These are phyloP conservation scores for Notechis scutatus DNA, from an alignment of 2,113 vertebrate species.

Conservation along the genomic window DNA sequence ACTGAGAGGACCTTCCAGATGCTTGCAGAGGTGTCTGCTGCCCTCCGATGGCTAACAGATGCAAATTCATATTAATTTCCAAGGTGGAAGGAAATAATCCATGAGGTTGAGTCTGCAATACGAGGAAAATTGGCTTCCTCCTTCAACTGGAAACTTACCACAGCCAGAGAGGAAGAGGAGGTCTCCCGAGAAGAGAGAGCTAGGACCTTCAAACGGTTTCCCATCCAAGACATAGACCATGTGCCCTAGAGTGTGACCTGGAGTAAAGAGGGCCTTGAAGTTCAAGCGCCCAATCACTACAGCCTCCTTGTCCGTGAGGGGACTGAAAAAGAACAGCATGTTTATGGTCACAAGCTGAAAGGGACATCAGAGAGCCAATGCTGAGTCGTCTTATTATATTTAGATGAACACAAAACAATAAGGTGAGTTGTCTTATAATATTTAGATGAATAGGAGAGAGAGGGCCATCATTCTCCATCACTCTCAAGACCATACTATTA, in stretches of 20 bases:
- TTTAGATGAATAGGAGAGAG: background rate
- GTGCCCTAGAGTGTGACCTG: conserved; percentile 94
- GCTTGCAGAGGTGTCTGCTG: background rate
- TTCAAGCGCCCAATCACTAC: conserved; percentile 80
- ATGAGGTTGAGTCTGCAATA: background rate
- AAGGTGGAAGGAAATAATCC: too few species aligned
- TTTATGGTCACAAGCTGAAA: background rate
- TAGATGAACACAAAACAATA: background rate
- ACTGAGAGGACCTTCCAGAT: background rate
- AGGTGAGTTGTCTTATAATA: background rate
- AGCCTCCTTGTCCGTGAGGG: conserved; percentile 83
- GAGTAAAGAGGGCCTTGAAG: conserved; percentile 87
- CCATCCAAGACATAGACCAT: conserved; percentile 91
- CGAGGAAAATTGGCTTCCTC: background rate
- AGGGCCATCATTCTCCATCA: background rate
- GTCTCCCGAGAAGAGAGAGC: conserved; percentile 93
- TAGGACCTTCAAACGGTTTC: conserved; percentile 70
- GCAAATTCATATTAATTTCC: background rate
- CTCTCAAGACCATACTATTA: background rate
- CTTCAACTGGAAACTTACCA: conserved; percentile 70
- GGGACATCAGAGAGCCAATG: background rate
- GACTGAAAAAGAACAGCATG: conserved; percentile 64
- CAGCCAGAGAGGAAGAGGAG: conserved; percentile 96
- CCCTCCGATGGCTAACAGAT: background rate
- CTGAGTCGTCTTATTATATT: background rate